These are phyloP conservation scores for Luperina nickerlii DNA, from an alignment of 2,888 invertebrate species.

Conservation along the genomic window DNA sequence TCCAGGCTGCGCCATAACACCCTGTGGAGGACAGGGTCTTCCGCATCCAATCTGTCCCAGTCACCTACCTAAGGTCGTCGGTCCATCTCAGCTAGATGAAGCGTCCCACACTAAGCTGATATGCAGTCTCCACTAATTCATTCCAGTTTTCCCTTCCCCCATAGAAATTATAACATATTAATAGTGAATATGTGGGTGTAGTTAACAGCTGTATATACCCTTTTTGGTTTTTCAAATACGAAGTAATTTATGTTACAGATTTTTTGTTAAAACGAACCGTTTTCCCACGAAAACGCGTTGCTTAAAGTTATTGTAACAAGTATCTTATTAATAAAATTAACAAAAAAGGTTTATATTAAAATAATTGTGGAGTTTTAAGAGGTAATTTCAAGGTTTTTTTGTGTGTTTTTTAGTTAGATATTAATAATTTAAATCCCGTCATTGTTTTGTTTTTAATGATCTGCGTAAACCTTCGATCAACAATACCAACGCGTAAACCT, in stretches of 20 bases:
- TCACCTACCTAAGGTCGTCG: too few relatives aligned
- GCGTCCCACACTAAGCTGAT: too few relatives aligned
- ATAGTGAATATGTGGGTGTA: not conserved
- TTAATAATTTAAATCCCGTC: not conserved
- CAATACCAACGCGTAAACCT: too few relatives aligned
- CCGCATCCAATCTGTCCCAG: too few relatives aligned
- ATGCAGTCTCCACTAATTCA: too few relatives aligned
- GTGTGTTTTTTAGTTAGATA: not conserved
- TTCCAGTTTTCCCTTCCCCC: too few relatives aligned
- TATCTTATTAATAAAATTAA: too few relatives aligned
- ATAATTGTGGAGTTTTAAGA: not conserved
- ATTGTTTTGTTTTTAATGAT: not conserved
- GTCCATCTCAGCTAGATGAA: too few relatives aligned
- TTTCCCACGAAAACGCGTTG: not conserved
- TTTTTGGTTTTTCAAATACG: not conserved
- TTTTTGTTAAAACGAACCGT: not conserved
- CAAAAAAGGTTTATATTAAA: too few relatives aligned
- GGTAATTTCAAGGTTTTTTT: not conserved
- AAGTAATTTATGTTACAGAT: too few relatives aligned
- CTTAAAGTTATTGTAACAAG: not conserved
- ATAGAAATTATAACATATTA: not conserved
- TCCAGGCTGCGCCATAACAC: too few relatives aligned
- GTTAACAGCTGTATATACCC: not conserved
- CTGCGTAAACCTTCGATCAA: not conserved
- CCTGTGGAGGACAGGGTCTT: too few relatives aligned